Conservation (phyloP, 2,113 vertebrate genomes). For the Henicopernis longicauda region DNA sequence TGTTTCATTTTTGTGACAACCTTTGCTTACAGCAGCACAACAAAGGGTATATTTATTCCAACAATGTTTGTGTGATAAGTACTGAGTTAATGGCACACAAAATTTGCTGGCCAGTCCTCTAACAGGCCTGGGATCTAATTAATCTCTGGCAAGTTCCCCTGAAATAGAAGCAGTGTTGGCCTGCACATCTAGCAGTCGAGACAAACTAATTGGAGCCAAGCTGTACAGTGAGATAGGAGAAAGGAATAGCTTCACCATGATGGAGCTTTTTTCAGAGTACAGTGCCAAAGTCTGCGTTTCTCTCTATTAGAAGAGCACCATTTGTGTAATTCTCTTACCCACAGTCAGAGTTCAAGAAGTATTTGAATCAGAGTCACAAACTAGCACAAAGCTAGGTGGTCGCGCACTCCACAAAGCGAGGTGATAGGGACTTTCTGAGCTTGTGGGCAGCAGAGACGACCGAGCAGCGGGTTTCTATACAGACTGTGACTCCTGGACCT, state of each 20-base stretch:
- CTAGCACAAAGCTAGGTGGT: neutral
- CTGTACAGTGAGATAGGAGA: neutral
- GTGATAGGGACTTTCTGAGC: fast-evolving
- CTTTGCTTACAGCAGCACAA: neutral
- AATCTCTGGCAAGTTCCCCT: conserved; percentile 48
- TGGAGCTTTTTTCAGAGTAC: neutral
- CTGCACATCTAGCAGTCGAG: neutral
- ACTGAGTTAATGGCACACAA: conserved; percentile 28
- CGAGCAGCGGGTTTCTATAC: fast-evolving
- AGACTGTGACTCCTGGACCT: fast-evolving
- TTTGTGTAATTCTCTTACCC: neutral
- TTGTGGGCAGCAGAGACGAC: neutral
- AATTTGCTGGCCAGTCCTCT: neutral
- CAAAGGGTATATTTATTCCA: neutral
- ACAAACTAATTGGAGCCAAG: neutral
- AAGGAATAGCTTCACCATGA: neutral
- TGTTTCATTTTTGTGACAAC: neutral
- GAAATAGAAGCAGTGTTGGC: conserved; percentile 23
- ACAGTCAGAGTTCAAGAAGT: neutral
- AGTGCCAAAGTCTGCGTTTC: neutral
- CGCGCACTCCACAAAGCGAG: fast-evolving
- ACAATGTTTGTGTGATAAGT: neutral
- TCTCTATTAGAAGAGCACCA: neutral
- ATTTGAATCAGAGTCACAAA: neutral
- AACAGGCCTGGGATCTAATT: conserved; percentile 36